Evolutionary conservation across 2,888 invertebrate species (phyloP), one percentile per base, ranked within the genome.

Genomic region (Xylota segnis): DNA sequence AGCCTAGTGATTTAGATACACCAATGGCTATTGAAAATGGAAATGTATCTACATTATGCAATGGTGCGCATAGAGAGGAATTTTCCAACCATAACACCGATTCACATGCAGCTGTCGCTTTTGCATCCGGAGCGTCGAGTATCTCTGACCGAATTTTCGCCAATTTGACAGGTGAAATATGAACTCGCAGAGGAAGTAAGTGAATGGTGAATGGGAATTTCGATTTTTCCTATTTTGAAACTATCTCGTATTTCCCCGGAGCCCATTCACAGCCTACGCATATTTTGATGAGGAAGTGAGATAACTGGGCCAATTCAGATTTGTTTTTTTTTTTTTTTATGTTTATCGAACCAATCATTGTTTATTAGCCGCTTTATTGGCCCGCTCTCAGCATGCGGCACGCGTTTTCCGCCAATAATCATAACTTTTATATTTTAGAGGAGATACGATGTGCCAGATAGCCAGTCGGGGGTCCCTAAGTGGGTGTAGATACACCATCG

Each of bases 101-200:
- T 32, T 16, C 58, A 27, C 54, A 50, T 68, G 14, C 77, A 81
- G 59, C 84, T 81, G 84, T 66, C 86, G 61, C 37, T 66, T 79
- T 75, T 54, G 81, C 68, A 86, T 86, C 86, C 86, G 82, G 86
- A 72, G 56, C 68, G 10, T 66, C 50, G 65, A 71, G 59, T 47
- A 58, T 79, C 75, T 66, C 52, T 59, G 79, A 47, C 70, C 66
- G 81, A 75, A 82, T 77, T 76, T 68, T 56, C 56, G 76, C 86
- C 82, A 86, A 86, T 86, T 81, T 81, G 81, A 68, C 76, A 81
- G 86, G 81, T 86, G 86, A 82, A 86, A 86, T 77, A 82, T 86
- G 86, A 86, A 76, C 79, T 70, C 52, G 43, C 23, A 75, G 23
- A 70, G 83, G 75, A 65, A 79, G 71, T 79, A 43, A 54, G 54